Evolutionary conservation across 2,888 invertebrate species (phyloP).

Genomic region (Scaeva pyrastri): DNA sequence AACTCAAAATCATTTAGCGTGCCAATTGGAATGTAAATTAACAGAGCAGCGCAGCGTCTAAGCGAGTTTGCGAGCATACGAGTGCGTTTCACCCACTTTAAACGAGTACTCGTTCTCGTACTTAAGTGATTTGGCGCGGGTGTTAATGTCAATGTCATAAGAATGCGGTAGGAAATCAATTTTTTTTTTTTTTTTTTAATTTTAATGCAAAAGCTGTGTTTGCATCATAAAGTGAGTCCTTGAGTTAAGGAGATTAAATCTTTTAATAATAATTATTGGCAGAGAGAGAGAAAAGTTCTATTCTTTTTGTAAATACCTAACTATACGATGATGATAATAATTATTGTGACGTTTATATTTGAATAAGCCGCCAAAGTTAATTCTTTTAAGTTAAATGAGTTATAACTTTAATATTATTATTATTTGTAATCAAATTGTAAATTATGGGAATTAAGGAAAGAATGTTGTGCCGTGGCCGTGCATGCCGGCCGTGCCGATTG

Average conservation of each 20-base stretch:
- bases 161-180: conserved; percentile 57
- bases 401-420: conserved; percentile 46
- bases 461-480: conserved; percentile 2
- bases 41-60: too few relatives aligned
- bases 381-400: conserved; percentile 28
- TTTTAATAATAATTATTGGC: not conserved
- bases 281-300: conserved; percentile 11
- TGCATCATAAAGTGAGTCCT: conserved; percentile 25
- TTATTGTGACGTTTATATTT: conserved; percentile 10
- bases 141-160: conserved; percentile 49
- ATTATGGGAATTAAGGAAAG: conserved; percentile 36
- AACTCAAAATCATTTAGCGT: conserved; percentile 23
- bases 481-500: not conserved
- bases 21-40: conserved; percentile 55
- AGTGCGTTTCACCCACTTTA: conserved; percentile 50
- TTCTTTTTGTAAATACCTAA: not conserved
- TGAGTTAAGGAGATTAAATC: conserved; percentile 25
- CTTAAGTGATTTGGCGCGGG: conserved; percentile 39
- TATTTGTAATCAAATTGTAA: conserved; percentile 55
- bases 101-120: too few relatives aligned
- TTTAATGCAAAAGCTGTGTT: conserved; percentile 22
- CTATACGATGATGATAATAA: not conserved
- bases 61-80: conserved; percentile 38
- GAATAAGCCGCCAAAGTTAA: conserved; percentile 39
- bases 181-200: not conserved